Conservation (phyloP, 2,888 invertebrate species). For the Tachina fera region DNA sequence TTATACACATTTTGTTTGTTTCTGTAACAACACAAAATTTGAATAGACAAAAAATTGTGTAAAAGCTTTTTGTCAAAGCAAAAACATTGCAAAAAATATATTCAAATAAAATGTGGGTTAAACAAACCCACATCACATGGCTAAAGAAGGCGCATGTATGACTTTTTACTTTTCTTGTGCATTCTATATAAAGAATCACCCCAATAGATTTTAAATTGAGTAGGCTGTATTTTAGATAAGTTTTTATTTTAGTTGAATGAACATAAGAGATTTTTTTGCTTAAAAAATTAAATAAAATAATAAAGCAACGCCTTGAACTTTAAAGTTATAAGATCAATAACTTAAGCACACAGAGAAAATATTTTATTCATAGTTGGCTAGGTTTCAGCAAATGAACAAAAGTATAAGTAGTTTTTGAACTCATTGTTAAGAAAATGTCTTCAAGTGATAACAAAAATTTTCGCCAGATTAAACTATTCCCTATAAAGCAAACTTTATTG, state of each 20-base stretch:
- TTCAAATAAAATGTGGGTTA: slow-evolving; percentile 27
- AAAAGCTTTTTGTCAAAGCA: slow-evolving; percentile 27
- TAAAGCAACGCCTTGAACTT: slow-evolving; percentile 7
- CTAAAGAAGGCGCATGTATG: slow-evolving; percentile 64
- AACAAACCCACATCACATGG: slow-evolving; percentile 51
- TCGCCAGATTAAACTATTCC: no score
- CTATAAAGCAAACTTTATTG: no score
- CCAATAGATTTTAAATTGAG: slow-evolving; percentile 39
- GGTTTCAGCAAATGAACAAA: no score
- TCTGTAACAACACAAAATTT: background rate
- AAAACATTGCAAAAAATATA: slow-evolving; percentile 1
- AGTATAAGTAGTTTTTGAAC: no score
- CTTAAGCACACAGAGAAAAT: no score
- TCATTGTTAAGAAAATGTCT: no score
- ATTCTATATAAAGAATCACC: slow-evolving; percentile 27
- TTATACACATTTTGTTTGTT: background rate
- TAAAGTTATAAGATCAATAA: background rate
- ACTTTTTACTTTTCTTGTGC: slow-evolving; percentile 16
- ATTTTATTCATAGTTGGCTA: no score
- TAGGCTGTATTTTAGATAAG: slow-evolving; percentile 31
- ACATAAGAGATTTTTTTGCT: background rate
- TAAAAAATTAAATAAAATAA: background rate
- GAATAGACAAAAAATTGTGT: background rate
- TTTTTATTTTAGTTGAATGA: background rate
- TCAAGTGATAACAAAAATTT: no score